A percentile compares a stretch with the other conserved stretches of the same genome.
These are phyloP conservation scores for Oenanthe oenanthe DNA, from an alignment of 2,113 vertebrate genomes.

Conservation along the genomic window DNA sequence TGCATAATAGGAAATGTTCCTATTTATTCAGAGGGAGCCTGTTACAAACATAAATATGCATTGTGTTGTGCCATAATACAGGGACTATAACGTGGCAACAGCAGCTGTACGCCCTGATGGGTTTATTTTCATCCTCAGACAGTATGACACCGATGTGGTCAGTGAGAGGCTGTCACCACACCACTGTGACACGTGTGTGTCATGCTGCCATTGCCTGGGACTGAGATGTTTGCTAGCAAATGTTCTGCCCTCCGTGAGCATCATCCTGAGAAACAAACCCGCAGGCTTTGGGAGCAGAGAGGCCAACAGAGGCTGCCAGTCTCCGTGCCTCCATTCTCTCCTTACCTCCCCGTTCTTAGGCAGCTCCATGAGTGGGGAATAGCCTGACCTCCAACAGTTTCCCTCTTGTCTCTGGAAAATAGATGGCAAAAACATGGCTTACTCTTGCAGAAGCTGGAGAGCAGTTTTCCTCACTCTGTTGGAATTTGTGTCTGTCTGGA, in stretches of 20 bases:
- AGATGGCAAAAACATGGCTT: background rate
- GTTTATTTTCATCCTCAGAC: background rate
- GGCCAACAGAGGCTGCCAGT: background rate
- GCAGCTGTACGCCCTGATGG: background rate
- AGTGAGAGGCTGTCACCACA: background rate
- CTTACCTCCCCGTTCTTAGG: background rate
- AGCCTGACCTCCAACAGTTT: background rate
- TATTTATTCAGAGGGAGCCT: background rate
- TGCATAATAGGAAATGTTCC: background rate
- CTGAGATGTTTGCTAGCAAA: background rate
- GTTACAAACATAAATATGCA: background rate
- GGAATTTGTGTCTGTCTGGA: background rate
- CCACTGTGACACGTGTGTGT: fast-evolving
- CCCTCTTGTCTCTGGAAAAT: background rate
- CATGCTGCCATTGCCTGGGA: background rate
- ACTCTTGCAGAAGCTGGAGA: background rate
- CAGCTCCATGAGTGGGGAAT: background rate
- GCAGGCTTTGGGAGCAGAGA: background rate
- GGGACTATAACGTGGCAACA: background rate
- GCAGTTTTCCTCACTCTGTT: background rate
- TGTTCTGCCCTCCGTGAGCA: background rate
- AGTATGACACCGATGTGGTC: background rate
- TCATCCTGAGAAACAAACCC: background rate
- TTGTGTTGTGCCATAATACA: background rate
- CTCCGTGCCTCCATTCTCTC: background rate